A percentile compares a stretch with the other conserved stretches of the same genome.
These are phyloP conservation scores for Guaruba guarouba DNA, from an alignment of 2,113 vertebrate genomes.

Conservation along the genomic window DNA sequence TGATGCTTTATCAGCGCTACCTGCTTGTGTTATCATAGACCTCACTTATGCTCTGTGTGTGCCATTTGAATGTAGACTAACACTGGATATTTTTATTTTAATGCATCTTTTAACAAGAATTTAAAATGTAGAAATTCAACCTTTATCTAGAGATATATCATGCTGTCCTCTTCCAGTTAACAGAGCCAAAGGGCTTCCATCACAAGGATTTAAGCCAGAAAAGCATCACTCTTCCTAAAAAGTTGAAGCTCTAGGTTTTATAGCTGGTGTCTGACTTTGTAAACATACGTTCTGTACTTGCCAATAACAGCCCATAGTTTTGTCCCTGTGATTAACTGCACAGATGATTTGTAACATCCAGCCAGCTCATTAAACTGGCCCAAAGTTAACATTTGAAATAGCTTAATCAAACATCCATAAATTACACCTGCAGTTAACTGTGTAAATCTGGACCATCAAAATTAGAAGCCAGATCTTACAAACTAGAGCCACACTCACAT, in stretches of 20 bases:
- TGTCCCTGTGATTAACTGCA: background rate
- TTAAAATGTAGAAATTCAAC: background rate
- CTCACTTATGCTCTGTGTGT: background rate
- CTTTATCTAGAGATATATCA: background rate
- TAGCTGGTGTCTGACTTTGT: background rate
- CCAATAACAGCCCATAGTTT: background rate
- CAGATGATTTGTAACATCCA: background rate
- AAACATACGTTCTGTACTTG: background rate
- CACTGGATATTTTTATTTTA: background rate
- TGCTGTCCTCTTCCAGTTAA: background rate
- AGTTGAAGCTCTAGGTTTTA: background rate
- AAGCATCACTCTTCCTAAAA: background rate
- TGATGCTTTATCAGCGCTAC: background rate
- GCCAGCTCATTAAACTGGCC: slow-evolving; percentile 15
- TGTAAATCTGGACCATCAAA: background rate
- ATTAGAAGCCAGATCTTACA: background rate
- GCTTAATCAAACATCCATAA: background rate
- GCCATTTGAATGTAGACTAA: background rate
- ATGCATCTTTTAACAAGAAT: background rate
- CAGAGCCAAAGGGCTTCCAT: background rate
- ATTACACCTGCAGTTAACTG: slow-evolving; percentile 1
- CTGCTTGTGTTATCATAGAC: background rate
- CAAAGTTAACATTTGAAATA: slow-evolving; percentile 8
- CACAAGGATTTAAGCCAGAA: background rate
- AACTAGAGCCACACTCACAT: background rate